A percentile compares a stretch with the other conserved stretches of the same genome.
Conservation (phyloP, 2,888 invertebrate genomes). For the Hyposoter didymator region DNA sequence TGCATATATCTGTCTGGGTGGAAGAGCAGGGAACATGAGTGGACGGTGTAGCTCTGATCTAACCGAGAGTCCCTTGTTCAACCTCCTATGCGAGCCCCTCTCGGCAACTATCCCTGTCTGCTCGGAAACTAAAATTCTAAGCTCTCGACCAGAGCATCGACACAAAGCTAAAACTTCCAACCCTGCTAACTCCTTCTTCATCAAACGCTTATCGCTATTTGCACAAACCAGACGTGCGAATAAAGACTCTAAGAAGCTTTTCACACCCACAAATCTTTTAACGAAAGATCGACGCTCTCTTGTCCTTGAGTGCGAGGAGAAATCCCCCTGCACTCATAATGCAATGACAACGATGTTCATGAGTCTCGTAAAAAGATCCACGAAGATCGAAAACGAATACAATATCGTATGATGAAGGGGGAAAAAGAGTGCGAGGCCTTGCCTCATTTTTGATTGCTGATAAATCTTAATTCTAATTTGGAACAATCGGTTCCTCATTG, state of each 20-base stretch:
- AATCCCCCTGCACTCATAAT: not conserved
- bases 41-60: conserved; percentile 51
- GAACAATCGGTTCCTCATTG: not conserved
- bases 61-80: conserved; percentile 34
- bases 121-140: conserved; percentile 62
- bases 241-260: conserved; percentile 38
- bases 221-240: conserved; percentile 44
- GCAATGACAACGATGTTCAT: no score
- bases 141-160: conserved; percentile 60
- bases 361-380: not conserved
- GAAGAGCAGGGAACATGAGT: conserved; percentile 51
- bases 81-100: conserved; percentile 35
- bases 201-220: conserved; percentile 59
- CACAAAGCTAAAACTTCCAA: conserved; percentile 58
- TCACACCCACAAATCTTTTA: conserved; percentile 8
- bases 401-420: not conserved
- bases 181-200: not conserved
- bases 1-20: conserved; percentile 3
- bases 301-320: not conserved
- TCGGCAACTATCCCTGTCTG: conserved; percentile 42
- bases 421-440: not conserved
- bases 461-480: not conserved
- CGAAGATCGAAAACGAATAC: not conserved
- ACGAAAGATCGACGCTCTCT: conserved; percentile 2
- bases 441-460: not conserved